phyloP scores from a whole-genome alignment of 1,140 invertebrate genomes.

The Polypedilum vanderplanki region DNA sequence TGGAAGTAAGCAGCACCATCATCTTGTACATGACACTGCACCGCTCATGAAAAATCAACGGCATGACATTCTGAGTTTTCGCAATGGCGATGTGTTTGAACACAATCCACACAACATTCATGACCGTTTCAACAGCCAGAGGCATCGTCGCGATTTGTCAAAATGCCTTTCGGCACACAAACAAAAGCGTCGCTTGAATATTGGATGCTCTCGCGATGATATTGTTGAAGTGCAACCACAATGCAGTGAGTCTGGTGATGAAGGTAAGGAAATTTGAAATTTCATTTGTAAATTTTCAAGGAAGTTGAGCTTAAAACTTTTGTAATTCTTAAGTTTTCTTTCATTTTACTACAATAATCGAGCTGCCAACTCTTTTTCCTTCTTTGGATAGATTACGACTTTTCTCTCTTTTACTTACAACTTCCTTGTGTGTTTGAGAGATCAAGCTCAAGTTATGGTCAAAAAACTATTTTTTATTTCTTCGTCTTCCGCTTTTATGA shows the following conservation, averaged over 20 bases:
- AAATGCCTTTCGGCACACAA: neutral
- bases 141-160: constrained; percentile 21
- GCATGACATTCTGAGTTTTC: constrained; percentile 6
- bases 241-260: constrained; percentile 19
- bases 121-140: neutral
- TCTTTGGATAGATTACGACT: too few species aligned
- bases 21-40: constrained; percentile 36
- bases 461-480: too few species aligned
- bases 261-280: constrained; percentile 30
- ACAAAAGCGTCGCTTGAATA: neutral
- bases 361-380: too few species aligned
- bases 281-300: too few species aligned
- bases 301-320: too few species aligned
- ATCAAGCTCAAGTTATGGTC: too few species aligned
- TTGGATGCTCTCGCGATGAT: constrained; percentile 15
- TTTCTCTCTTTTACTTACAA: too few species aligned
- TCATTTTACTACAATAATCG: too few species aligned
- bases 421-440: too few species aligned
- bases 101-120: constrained; percentile 1
- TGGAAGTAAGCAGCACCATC: constrained; percentile 36
- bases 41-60: neutral
- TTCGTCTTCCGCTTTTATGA: too few species aligned
- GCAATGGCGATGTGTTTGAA: constrained; percentile 1
- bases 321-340: too few species aligned
- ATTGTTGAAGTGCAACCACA: neutral